Conservation (phyloP, 1,140 invertebrate genomes). For the Geopemphigus sp. region DNA sequence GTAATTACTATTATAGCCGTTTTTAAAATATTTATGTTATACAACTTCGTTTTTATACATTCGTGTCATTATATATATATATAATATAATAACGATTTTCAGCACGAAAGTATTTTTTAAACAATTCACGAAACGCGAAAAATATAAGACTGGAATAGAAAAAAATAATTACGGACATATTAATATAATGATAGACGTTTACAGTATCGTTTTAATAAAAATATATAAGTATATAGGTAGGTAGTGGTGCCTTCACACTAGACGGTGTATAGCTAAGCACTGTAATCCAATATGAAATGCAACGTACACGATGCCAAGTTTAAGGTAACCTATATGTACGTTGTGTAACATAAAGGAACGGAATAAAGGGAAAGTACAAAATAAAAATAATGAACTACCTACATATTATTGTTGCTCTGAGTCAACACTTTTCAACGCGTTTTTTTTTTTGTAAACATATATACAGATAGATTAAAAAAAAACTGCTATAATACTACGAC, state of each 20-base stretch:
- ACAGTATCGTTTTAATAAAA: neutral
- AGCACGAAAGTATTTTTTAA: too few relatives aligned
- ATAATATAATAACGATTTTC: too few relatives aligned
- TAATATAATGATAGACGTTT: neutral
- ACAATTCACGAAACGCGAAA: too few relatives aligned
- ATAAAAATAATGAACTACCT: conserved; percentile 31
- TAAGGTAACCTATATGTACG: conserved; percentile 45
- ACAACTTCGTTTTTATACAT: conserved; percentile 6
- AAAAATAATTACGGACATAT: neutral
- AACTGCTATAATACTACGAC: conserved; percentile 13
- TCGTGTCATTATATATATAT: neutral
- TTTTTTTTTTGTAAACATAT: conserved; percentile 12
- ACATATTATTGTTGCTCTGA: conserved; percentile 21
- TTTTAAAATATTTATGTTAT: conserved; percentile 23
- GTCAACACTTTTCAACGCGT: conserved; percentile 26
- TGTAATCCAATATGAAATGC: neutral
- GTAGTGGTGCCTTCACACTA: neutral
- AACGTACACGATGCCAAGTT: conserved; percentile 34
- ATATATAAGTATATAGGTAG: neutral
- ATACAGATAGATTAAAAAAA: neutral
- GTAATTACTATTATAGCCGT: conserved; percentile 25
- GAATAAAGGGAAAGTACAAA: conserved; percentile 48
- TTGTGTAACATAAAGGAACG: conserved; percentile 29
- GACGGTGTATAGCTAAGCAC: neutral
- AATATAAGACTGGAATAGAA: neutral